phyloP scores from a whole-genome alignment of 2,888 invertebrate genomes.

The Dasysyrphus tricinctus region DNA sequence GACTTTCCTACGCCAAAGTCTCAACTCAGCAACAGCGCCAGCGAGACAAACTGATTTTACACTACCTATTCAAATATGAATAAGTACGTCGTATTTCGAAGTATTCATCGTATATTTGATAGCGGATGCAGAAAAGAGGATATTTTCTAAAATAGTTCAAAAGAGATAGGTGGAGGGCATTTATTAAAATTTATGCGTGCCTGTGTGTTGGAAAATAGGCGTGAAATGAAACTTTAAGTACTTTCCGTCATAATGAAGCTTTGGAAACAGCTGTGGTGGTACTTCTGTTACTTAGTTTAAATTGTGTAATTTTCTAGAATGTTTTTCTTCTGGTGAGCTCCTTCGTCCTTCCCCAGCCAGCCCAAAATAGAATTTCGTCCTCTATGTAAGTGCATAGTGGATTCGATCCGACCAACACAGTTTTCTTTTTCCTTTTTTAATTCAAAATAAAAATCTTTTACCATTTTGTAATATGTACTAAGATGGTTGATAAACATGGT shows the following conservation, averaged over 20 bases:
- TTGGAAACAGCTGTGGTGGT: slow-evolving; percentile 51
- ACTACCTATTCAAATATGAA: slow-evolving; percentile 42
- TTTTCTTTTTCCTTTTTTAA: slow-evolving; percentile 12
- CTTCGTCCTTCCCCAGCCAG: background rate
- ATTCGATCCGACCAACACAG: background rate
- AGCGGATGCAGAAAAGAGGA: slow-evolving; percentile 55
- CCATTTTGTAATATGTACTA: no score
- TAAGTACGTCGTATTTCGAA: slow-evolving; percentile 19
- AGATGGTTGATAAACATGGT: background rate
- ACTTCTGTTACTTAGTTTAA: slow-evolving; percentile 33
- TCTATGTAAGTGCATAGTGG: slow-evolving; percentile 10
- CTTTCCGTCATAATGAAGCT: slow-evolving; percentile 52
- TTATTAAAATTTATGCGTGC: slow-evolving; percentile 55
- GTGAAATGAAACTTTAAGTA: slow-evolving; percentile 66
- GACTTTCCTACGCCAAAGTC: slow-evolving; percentile 8
- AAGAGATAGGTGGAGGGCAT: slow-evolving; percentile 44
- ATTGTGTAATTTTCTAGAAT: slow-evolving; percentile 56
- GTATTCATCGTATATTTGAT: slow-evolving; percentile 46
- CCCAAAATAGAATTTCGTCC: slow-evolving; percentile 7
- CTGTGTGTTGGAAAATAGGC: slow-evolving; percentile 62
- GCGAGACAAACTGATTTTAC: slow-evolving; percentile 34
- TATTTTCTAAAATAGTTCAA: slow-evolving; percentile 29
- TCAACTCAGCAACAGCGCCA: slow-evolving; percentile 7
- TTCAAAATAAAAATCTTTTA: background rate
- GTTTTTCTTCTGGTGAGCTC: slow-evolving; percentile 27